Base-by-base conservation (phyloP, 2,113 vertebrate species). In the rat (Rattus norvegicus) region DNA sequence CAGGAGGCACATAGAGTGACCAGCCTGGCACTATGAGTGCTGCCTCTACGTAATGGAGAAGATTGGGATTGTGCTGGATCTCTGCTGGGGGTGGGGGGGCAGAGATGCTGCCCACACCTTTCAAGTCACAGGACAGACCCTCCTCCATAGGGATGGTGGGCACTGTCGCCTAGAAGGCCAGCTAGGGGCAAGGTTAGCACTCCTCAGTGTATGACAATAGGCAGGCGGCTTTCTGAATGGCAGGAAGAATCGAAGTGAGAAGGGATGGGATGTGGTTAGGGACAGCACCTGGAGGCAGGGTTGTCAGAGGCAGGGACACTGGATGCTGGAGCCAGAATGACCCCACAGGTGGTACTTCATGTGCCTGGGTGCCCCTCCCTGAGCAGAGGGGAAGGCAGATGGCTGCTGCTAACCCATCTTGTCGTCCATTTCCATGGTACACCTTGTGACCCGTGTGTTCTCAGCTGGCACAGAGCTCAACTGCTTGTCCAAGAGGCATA, bases 371-470 rank as follows among this genome's bases (percentile, higher is more conserved):
- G 12, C 33, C 10, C 26, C 69, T 52, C 36, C 24, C 3, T 8
- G 52, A 19, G 49, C 2, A 6, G 65, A 47, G 67, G 47, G 26
- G 2, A 5, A 56, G 22, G 47, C 24, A 47, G 30, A 1, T 0
- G 5, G 84, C 33, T 0, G 20, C 12, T 0, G 0, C 4, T 56
- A 22, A 1, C 72, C 13, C 7, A 63, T 14, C 83, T 30, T 26
- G 12, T 14, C 20, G 12, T 14, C 20, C 14, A 20, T 16, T 33
- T n/a, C 22, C 24, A 0, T 0, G 20, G 61, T 70, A 73, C 22
- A 2, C n/a, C 13, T 49, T 6, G 0, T 0, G 10, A 19, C 19
- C 1, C 28, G 0, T 70, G 22, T 1, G 1, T 14, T 47, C 19
- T 14, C 30, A 52, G 43, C 7, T n/a, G 47, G 30, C 79, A 56